Evolutionary conservation across 2,113 vertebrate genomes (phyloP), one percentile per base, ranked within the genome.

Genomic region (Sebastes fasciatus): DNA sequence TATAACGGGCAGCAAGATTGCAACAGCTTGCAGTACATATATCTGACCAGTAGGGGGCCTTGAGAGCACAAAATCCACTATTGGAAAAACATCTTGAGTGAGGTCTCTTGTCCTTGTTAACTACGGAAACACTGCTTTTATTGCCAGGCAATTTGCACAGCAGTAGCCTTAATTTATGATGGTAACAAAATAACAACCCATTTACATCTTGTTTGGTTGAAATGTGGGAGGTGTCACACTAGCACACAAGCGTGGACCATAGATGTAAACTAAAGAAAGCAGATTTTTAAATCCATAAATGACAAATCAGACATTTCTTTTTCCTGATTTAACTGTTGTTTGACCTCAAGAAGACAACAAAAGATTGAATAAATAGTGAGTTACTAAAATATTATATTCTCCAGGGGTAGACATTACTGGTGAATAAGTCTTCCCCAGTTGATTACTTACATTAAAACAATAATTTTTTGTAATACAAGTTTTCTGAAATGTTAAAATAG

Each of bases 1-100:
- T 43, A 6, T 54, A 49, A 17, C 17, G 8, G 17, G 8, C 8
- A 58, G 13, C 0, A 45, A 40, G 8, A 42, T 5, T 42, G 6
- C 5, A 48, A 3, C 19, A 58, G 34, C 5, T 5, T 84, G 78
- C 65, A 88, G 70, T 66, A 8, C 52, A 66, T 49, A 0, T 0
- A 12, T 75, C 6, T 72, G 65, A 72, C 79, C 83, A 82, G 23
- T 13, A 10, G 79, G 26, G 82, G 70, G 19, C 70, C 9, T 8
- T 64, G 2, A 77, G 16, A 63, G 77, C 67, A 45, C n/a, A 49
- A 52, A 6, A 14, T 49, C 45, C 40, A 75, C 7, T 46, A 5
- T 6, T n/a, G 8, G 12, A 68, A 26, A 71, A 76, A 46, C 11
- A 19, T 61, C 10, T n/a, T 11, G 12, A 46, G 4, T 45, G n/a